Conservation (phyloP, 92 coral and sea anemone species). For the Diadumene lineata region DNA sequence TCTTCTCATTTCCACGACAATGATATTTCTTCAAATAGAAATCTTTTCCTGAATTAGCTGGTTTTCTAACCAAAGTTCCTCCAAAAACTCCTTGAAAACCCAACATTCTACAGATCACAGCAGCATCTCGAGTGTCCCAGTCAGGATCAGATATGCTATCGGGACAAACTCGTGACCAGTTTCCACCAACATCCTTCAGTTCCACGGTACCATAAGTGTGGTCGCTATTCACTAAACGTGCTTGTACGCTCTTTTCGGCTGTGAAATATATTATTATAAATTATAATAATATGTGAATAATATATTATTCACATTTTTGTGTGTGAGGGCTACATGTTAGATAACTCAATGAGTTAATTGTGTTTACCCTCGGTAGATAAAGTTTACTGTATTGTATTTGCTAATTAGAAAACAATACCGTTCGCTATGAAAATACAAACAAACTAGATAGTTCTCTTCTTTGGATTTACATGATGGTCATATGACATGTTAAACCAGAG, state of each 20-base stretch:
- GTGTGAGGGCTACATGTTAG: too few relatives aligned
- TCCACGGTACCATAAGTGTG: not conserved
- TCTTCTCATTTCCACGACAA: not conserved
- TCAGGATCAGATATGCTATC: not conserved
- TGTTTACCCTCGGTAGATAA: too few relatives aligned
- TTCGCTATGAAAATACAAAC: too few relatives aligned
- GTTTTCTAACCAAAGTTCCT: not conserved
- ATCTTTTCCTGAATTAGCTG: not conserved
- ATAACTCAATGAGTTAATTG: too few relatives aligned
- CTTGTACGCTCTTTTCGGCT: not conserved
- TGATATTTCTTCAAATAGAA: not conserved
- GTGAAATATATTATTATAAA: too few relatives aligned
- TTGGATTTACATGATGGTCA: too few relatives aligned
- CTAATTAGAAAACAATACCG: too few relatives aligned
- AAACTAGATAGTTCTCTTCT: too few relatives aligned
- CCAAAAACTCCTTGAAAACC: not conserved
- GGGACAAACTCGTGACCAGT: not conserved
- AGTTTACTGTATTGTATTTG: too few relatives aligned
- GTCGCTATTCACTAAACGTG: not conserved
- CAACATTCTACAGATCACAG: not conserved
- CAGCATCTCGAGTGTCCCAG: not conserved
- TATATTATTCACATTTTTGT: too few relatives aligned
- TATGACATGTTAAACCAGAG: too few relatives aligned
- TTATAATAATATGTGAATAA: too few relatives aligned
- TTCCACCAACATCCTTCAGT: not conserved